These are phyloP conservation scores for Chaenocephalus aceratus DNA, from an alignment of 2,113 vertebrate species.

Conservation along the genomic window DNA sequence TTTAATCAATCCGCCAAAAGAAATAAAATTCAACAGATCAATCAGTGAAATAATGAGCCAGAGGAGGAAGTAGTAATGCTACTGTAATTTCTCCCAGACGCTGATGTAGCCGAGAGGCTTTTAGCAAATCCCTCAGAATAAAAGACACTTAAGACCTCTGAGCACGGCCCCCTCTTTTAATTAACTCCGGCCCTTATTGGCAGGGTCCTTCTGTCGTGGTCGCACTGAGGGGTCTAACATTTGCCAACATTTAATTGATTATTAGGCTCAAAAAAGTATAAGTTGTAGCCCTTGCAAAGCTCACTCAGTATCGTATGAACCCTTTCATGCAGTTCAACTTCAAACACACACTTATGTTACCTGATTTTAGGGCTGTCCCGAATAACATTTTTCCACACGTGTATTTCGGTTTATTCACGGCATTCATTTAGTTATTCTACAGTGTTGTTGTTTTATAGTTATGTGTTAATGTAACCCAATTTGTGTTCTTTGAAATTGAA, in stretches of 20 bases:
- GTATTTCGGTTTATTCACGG: too few species aligned
- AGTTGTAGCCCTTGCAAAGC: background rate
- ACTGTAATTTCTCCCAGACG: background rate
- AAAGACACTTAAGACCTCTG: constrained; percentile 52
- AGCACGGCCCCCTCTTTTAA: constrained; percentile 65
- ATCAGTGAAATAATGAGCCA: too few species aligned
- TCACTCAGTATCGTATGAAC: background rate
- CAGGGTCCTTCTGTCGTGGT: constrained; percentile 26
- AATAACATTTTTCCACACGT: too few species aligned
- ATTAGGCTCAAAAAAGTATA: background rate
- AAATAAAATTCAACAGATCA: too few species aligned
- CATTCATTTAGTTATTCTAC: too few species aligned
- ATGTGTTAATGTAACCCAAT: too few species aligned
- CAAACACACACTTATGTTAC: background rate
- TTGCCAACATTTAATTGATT: background rate
- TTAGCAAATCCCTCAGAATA: constrained; percentile 56
- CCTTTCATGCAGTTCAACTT: background rate
- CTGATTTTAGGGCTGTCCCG: too few species aligned
- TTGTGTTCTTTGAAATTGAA: too few species aligned
- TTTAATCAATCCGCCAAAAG: too few species aligned
- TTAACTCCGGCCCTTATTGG: constrained; percentile 68
- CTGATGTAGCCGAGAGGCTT: background rate
- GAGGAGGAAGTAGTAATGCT: background rate
- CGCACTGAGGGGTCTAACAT: constrained; percentile 48
- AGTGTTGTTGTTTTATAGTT: too few species aligned